These are phyloP conservation scores for Sinohyriopsis cumingii DNA, from an alignment of 2,888 invertebrate species.

Conservation along the genomic window DNA sequence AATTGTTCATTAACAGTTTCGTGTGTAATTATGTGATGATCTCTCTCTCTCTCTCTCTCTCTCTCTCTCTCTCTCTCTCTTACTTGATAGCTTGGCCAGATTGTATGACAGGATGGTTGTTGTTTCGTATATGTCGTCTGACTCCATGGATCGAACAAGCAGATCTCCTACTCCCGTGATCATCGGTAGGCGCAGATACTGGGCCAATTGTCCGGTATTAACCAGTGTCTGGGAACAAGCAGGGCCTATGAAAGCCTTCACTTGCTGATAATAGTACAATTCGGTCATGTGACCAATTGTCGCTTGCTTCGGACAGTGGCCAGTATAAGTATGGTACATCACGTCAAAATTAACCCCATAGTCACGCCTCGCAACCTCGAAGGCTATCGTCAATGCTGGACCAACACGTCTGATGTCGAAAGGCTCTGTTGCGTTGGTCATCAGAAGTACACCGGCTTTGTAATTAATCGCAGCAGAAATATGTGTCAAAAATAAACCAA, in stretches of 20 bases:
- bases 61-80: conserved; percentile 10
- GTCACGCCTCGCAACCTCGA: conserved; percentile 23
- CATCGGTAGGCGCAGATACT: conserved; percentile 38
- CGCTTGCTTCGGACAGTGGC: conserved; percentile 44
- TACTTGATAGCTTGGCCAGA: conserved; percentile 44
- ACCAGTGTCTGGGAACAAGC: conserved; percentile 44
- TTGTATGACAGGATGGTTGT: conserved; percentile 45
- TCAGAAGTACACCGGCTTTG: conserved; percentile 44
- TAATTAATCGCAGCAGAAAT: conserved; percentile 13
- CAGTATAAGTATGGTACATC: conserved; percentile 36
- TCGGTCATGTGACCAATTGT: conserved; percentile 42
- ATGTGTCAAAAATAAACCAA: background rate
- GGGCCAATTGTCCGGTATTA: conserved; percentile 42
- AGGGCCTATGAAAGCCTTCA: conserved; percentile 45
- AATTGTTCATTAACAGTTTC: too few species aligned
- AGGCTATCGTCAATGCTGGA: conserved; percentile 43
- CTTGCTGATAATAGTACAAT: conserved; percentile 32
- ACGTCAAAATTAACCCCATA: conserved; percentile 32
- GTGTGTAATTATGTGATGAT: too few species aligned
- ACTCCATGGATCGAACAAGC: conserved; percentile 19
- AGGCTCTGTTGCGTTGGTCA: conserved; percentile 44
- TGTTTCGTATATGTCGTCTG: conserved; percentile 39
- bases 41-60: conserved; percentile 1
- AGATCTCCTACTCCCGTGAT: conserved; percentile 48
- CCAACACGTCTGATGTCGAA: conserved; percentile 41